Evolutionary conservation across 2,888 invertebrate species (phyloP).

Genomic region (Heliconius ethilla): DNA sequence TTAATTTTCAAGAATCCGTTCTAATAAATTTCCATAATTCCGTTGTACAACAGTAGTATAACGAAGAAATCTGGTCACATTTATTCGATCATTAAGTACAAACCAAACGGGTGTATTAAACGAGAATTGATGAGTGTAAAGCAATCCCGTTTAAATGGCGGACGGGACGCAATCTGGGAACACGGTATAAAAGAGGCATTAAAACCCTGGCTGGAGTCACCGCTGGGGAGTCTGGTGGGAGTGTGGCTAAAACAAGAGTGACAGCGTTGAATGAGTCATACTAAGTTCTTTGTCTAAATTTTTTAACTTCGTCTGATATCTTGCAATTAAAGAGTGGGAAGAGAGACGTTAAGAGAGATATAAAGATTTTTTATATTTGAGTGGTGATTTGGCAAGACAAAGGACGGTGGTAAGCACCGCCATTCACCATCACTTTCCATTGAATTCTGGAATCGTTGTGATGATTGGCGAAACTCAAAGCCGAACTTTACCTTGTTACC

Average conservation of each 20-base stretch:
- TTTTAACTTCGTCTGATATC: background rate
- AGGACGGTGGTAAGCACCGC: no score
- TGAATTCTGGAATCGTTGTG: no score
- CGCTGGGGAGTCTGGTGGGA: slow-evolving; percentile 52
- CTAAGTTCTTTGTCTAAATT: background rate
- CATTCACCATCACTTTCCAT: no score
- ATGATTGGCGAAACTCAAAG: no score
- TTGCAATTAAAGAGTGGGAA: background rate
- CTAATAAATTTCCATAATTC: background rate
- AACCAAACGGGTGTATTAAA: slow-evolving; percentile 71
- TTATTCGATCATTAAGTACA: slow-evolving; percentile 72
- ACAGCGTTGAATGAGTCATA: slow-evolving; percentile 38
- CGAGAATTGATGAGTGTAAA: slow-evolving; percentile 70
- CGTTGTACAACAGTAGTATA: background rate
- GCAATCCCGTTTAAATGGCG: slow-evolving; percentile 66
- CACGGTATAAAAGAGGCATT: slow-evolving; percentile 71
- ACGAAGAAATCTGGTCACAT: slow-evolving; percentile 50
- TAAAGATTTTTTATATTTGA: no score
- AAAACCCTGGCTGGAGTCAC: slow-evolving; percentile 52
- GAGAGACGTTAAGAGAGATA: background rate
- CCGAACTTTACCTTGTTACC: no score
- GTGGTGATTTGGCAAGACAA: no score
- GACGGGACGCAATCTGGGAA: slow-evolving; percentile 68
- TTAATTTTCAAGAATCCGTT: background rate
- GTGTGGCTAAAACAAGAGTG: slow-evolving; percentile 44